These are phyloP conservation scores for Misgurnus anguillicaudatus DNA, from an alignment of 2,113 vertebrate species.

Conservation along the genomic window DNA sequence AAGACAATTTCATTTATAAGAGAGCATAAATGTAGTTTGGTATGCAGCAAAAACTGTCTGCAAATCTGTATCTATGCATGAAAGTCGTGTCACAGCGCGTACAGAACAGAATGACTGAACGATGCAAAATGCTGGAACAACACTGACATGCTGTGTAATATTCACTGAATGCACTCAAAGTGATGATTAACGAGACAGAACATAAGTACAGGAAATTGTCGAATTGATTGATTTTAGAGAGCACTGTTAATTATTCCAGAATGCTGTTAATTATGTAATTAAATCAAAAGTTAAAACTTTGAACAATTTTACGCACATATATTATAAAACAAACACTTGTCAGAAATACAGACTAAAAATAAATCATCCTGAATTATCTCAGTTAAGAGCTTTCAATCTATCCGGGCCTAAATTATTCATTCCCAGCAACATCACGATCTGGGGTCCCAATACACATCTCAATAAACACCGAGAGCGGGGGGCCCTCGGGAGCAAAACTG, in stretches of 20 bases:
- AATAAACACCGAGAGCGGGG: conserved; percentile 43
- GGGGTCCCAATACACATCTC: conserved; percentile 50
- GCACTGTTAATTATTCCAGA: too few relatives aligned
- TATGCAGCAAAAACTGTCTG: conserved; percentile 25
- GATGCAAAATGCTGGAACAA: background rate
- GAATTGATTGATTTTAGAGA: background rate
- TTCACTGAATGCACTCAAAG: background rate
- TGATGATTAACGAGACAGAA: conserved; percentile 31
- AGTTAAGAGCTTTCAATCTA: conserved; percentile 30
- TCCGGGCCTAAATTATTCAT: conserved; percentile 35
- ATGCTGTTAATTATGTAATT: background rate
- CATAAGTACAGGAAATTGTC: background rate
- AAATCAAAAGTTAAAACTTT: background rate
- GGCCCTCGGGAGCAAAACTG: conserved; percentile 23
- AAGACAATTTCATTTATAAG: conserved; percentile 54
- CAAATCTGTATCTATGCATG: conserved; percentile 14
- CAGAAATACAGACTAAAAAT: conserved; percentile 35
- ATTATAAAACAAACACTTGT: conserved; percentile 26
- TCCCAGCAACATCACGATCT: conserved; percentile 35
- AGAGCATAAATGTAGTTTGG: conserved; percentile 60
- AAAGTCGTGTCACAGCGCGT: conserved; percentile 28
- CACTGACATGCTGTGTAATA: conserved; percentile 2
- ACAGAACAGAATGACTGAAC: conserved; percentile 14
- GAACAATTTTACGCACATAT: background rate
- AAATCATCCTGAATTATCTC: conserved; percentile 4